Base-by-base conservation (phyloP, 2,113 vertebrate genomes). In the Bungarus multicinctus region DNA sequence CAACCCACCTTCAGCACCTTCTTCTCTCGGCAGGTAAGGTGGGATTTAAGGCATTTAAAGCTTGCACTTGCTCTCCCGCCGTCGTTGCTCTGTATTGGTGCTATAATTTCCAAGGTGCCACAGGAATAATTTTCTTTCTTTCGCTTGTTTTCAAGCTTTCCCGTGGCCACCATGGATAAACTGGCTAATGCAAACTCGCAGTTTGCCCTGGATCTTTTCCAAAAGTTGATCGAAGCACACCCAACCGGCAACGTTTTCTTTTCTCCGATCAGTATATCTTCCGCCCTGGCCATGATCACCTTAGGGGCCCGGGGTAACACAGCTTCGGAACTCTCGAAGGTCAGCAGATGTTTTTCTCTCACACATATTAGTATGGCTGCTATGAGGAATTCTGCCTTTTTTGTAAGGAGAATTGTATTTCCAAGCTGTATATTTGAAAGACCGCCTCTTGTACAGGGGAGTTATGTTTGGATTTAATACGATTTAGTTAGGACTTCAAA, bases 241-340 rank as follows among this genome's bases (percentile, higher is more conserved):
- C 92, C 95, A 34, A 91, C 92, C 0, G 96, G 93, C 57, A 98
- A 98, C 34, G 4, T 98, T 86, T 98, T 98, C 94, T 91, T 97
- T 94, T 98, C 98, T 0, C 98, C 98, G 23, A 0, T 97, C 52
- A 97, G 97, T 88, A 27, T 98, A 27, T 97, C 97, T 2, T 93
- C 97, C 2, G 98, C 98, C 0, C 16, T 98, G 93, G 97, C 97
- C 53, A 98, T 98, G 98, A 47, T 98, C 50, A 30, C 92, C 16
- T 55, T 98, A 90, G 98, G 98, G 87, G 18, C 97, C 90, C 96
- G 12, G 94, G 97, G 97, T n/a, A 58, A 95, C 20, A 98, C 98
- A 1, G 96, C 94, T 0, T 30, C 92, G 1, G 96, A 98, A 93
- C 0, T 98, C 25, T 91, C 97, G 90, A 97, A 98, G 97, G 98